These are phyloP conservation scores for Spodoptera frugiperda DNA, from an alignment of 1,140 invertebrate genomes.

Conservation along the genomic window DNA sequence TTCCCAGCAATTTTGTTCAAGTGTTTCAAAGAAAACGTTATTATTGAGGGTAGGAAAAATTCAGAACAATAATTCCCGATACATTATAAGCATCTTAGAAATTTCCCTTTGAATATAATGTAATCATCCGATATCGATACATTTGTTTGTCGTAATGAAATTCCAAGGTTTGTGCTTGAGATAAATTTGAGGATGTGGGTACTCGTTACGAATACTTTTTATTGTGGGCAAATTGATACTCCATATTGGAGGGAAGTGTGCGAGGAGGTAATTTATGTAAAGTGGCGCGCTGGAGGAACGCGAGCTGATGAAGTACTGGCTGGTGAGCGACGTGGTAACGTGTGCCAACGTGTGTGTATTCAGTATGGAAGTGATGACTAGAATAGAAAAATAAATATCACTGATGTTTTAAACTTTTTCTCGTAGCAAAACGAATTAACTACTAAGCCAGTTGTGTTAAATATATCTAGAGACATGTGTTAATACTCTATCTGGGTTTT, in stretches of 20 bases:
- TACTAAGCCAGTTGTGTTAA: no score
- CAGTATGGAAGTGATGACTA: neutral
- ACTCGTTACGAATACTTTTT: constrained; percentile 32
- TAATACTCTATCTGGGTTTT: no score
- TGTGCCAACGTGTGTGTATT: no score
- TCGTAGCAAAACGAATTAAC: neutral
- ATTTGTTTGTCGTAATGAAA: constrained; percentile 43
- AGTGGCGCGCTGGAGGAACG: neutral
- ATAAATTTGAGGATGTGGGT: constrained; percentile 15
- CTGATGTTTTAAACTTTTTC: neutral
- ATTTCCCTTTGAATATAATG: constrained; percentile 48
- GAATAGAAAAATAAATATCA: neutral
- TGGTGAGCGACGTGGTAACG: neutral
- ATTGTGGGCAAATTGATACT: constrained; percentile 19
- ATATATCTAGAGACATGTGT: no score
- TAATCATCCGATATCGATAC: constrained; percentile 41
- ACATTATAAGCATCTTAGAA: constrained; percentile 50
- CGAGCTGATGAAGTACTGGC: neutral
- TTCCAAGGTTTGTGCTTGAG: constrained; percentile 27
- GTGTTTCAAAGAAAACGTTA: constrained; percentile 39
- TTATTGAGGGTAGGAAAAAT: constrained; percentile 43
- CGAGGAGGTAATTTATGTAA: constrained; percentile 33
- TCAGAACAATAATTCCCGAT: constrained; percentile 50
- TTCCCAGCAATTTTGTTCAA: constrained; percentile 36
- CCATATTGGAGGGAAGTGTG: neutral